Percentiles rank a stretch among this genome's conserved stretches.
Conservation (phyloP, 2,113 vertebrate species). For the Trichechus manatus region DNA sequence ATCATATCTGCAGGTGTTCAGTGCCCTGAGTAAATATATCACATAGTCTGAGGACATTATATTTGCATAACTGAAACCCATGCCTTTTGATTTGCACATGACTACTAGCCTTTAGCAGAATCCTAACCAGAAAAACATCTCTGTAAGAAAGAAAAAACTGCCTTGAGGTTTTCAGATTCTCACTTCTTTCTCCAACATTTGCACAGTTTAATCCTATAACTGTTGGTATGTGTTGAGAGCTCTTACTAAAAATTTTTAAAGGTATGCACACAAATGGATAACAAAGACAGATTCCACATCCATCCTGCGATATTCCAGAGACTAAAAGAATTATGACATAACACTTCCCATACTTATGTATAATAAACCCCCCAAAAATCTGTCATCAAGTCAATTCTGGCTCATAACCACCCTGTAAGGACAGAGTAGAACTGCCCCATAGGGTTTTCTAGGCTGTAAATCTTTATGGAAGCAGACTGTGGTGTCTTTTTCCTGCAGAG, state of each 20-base stretch:
- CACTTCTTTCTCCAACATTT: background rate
- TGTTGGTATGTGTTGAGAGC: background rate
- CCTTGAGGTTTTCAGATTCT: background rate
- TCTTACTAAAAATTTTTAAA: background rate
- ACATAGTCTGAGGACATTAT: background rate
- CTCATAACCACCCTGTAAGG: too few relatives aligned
- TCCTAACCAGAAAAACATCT: constrained; percentile 11
- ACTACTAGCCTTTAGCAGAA: background rate
- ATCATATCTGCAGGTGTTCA: constrained; percentile 74
- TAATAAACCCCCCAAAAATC: too few relatives aligned
- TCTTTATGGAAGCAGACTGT: too few relatives aligned
- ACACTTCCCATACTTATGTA: background rate
- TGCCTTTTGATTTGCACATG: constrained; percentile 60
- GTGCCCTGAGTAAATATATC: constrained; percentile 28
- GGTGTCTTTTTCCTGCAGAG: too few relatives aligned
- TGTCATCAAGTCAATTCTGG: too few relatives aligned
- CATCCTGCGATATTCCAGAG: background rate
- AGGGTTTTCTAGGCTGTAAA: too few relatives aligned
- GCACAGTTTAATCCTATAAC: background rate
- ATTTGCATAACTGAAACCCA: constrained; percentile 79
- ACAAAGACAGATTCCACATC: background rate
- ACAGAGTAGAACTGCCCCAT: too few relatives aligned
- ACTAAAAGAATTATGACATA: constrained; percentile 22
- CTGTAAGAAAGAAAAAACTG: constrained; percentile 8
- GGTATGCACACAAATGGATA: background rate